Percentiles rank a stretch among this genome's conserved stretches.
Conservation (phyloP, 2,113 vertebrate genomes). For the Ifrita kowaldi region DNA sequence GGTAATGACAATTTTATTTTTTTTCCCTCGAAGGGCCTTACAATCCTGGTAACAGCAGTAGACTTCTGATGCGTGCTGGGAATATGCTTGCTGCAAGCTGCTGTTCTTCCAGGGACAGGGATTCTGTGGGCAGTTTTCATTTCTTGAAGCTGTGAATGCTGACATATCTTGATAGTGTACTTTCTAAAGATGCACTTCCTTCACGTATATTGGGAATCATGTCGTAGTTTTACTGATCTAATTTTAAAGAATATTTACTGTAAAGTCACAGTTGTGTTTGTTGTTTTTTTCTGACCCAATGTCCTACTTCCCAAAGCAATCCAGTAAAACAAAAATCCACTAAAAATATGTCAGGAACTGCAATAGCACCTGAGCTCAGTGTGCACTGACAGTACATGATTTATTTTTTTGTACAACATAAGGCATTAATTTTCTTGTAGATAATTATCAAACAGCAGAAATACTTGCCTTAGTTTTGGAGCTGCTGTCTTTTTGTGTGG, state of each 20-base stretch:
- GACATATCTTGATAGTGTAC: not conserved
- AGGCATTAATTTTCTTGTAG: conserved; percentile 63
- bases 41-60: not conserved
- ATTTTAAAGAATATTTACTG: not conserved
- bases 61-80: too few species aligned
- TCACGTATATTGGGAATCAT: not conserved
- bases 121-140: not conserved
- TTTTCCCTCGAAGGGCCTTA: not conserved
- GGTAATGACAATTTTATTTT: conserved; percentile 66
- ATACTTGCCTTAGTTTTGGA: conserved; percentile 91
- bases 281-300: not conserved
- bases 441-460: conserved; percentile 94
- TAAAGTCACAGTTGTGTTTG: not conserved
- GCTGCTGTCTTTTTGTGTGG: conserved; percentile 92
- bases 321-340: not conserved
- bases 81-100: not conserved
- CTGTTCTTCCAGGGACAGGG: not conserved
- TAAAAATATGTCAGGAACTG: not conserved
- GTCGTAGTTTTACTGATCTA: not conserved
- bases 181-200: not conserved
- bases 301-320: not conserved
- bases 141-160: not conserved
- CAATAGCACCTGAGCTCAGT: not conserved
- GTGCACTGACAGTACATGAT: accelerated
- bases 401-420: not conserved